phyloP scores from a whole-genome alignment of 1,140 invertebrate genomes.

The Drosophila kurseongensis region DNA sequence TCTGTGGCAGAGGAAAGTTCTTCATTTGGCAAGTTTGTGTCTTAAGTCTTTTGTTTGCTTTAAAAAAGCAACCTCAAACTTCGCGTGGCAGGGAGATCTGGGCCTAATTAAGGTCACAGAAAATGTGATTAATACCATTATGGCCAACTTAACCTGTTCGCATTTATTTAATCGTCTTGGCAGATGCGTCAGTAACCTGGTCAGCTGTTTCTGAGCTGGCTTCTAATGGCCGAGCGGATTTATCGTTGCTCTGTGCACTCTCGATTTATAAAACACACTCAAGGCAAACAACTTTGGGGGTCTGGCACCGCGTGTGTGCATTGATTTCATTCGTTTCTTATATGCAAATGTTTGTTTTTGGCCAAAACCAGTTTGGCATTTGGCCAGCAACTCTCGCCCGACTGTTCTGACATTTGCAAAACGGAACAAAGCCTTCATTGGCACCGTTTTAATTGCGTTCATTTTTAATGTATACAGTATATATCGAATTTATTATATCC shows the following conservation, averaged over 20 bases:
- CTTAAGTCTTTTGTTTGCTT: constrained; percentile 53
- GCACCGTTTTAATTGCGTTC: constrained; percentile 45
- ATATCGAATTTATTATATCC: constrained; percentile 12
- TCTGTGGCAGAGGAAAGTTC: constrained; percentile 5
- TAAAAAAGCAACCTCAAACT: background rate
- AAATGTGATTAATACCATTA: constrained; percentile 25
- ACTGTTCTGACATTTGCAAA: constrained; percentile 54
- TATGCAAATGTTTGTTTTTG: constrained; percentile 58
- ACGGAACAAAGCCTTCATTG: constrained; percentile 54
- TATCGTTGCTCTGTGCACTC: constrained; percentile 12
- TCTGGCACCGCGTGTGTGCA: constrained; percentile 36
- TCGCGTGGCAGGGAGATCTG: constrained; percentile 8
- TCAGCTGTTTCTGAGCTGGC: constrained; percentile 26
- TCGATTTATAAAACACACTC: constrained; percentile 14
- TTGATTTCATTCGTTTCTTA: constrained; percentile 57
- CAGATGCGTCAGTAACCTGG: constrained; percentile 54
- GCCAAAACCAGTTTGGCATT: constrained; percentile 57
- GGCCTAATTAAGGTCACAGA: constrained; percentile 53
- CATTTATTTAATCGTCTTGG: constrained; percentile 14
- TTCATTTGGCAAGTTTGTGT: constrained; percentile 48
- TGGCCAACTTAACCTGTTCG: constrained; percentile 29
- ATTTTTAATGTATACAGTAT: constrained; percentile 18
- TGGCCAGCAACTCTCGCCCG: constrained; percentile 30
- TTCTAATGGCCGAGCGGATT: constrained; percentile 29
- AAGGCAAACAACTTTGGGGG: constrained; percentile 57